phyloP scores from a whole-genome alignment of 2,888 invertebrate genomes.

The Protodeltote pygarga region DNA sequence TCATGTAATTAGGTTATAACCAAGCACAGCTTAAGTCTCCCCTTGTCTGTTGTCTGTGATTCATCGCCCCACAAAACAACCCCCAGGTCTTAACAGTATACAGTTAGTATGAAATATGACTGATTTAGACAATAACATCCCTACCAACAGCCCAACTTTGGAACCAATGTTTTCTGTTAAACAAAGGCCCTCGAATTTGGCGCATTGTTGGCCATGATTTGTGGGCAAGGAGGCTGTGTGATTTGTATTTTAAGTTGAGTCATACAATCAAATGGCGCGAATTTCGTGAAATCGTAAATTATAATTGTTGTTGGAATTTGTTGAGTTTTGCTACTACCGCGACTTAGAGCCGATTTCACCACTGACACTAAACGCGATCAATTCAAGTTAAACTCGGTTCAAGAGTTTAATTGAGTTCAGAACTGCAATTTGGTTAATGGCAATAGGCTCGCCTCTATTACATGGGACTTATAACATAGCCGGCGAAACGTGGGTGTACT shows the following conservation, averaged over 20 bases:
- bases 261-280: conserved; percentile 10
- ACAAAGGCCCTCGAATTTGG: conserved; percentile 22
- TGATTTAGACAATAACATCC: conserved; percentile 16
- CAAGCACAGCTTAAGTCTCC: neutral
- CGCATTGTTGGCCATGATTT: conserved; percentile 34
- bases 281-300: neutral
- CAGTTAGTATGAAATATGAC: conserved; percentile 40
- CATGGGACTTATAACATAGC: too few species aligned
- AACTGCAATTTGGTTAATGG: too few species aligned
- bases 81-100: conserved; percentile 10
- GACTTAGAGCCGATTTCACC: too few species aligned
- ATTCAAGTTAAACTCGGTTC: too few species aligned
- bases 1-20: too few species aligned
- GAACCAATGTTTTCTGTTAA: conserved; percentile 29
- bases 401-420: too few species aligned
- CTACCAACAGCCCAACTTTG: conserved; percentile 23
- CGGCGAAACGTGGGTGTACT: too few species aligned
- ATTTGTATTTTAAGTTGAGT: conserved; percentile 25
- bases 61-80: conserved; percentile 1
- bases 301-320: too few species aligned
- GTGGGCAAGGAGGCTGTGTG: conserved; percentile 4
- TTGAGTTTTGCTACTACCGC: too few species aligned
- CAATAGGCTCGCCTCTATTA: too few species aligned
- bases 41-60: conserved; percentile 2
- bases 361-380: too few species aligned